Percentiles rank a stretch among this genome's conserved stretches.
These are phyloP conservation scores for Lagria hirta DNA, from an alignment of 2,888 invertebrate genomes.

Conservation along the genomic window DNA sequence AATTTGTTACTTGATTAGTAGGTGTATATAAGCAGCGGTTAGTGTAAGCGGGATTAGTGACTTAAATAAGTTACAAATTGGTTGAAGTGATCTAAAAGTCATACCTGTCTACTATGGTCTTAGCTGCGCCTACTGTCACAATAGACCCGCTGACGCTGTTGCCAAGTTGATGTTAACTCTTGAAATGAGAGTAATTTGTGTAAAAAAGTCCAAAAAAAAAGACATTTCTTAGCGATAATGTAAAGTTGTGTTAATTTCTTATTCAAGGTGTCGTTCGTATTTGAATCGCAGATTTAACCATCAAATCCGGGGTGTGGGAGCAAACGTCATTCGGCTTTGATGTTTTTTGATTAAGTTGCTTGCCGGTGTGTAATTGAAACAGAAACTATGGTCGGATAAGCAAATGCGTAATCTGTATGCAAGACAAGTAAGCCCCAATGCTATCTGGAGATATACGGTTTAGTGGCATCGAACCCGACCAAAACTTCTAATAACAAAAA, in stretches of 20 bases:
- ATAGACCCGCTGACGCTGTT: no score
- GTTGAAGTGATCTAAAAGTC: no score
- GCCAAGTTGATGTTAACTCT: no score
- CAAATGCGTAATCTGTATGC: slow-evolving; percentile 53
- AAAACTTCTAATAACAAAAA: slow-evolving; percentile 30
- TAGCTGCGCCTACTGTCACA: no score
- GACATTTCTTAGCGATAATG: no score
- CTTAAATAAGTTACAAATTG: no score
- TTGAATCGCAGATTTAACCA: slow-evolving; percentile 46
- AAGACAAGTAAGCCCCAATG: slow-evolving; percentile 39
- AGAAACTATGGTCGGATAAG: slow-evolving; percentile 46
- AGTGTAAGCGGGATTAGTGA: no score
- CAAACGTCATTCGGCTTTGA: slow-evolving; percentile 49
- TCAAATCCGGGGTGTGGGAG: slow-evolving; percentile 37
- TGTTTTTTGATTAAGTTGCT: slow-evolving; percentile 51
- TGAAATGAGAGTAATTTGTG: no score
- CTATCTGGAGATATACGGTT: slow-evolving; percentile 32
- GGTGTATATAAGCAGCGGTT: no score
- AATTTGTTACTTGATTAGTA: no score
- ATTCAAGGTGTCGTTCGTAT: slow-evolving; percentile 37
- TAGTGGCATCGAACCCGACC: slow-evolving; percentile 22
- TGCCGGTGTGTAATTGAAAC: slow-evolving; percentile 50
- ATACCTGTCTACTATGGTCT: no score
- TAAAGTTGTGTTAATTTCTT: slow-evolving; percentile 42
- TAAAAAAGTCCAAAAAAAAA: no score